These are phyloP conservation scores for Delphinapterus leucas DNA, from an alignment of 2,113 vertebrate species.

Conservation along the genomic window DNA sequence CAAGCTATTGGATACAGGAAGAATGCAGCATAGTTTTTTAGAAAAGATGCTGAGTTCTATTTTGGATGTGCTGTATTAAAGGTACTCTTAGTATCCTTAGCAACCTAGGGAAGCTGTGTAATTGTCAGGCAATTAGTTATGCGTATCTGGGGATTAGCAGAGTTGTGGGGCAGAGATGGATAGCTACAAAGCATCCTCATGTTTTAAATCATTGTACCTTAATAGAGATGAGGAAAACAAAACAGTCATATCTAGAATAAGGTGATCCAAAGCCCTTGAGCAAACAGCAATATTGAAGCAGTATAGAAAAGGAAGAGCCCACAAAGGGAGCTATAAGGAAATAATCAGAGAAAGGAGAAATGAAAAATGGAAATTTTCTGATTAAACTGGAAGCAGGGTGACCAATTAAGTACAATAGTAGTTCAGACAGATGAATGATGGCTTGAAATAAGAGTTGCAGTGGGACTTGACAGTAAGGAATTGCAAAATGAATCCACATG, in stretches of 20 bases:
- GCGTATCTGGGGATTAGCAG: background rate
- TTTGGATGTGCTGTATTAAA: background rate
- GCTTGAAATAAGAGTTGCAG: background rate
- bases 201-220: background rate
- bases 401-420: background rate
- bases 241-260: background rate
- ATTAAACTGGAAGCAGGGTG: background rate
- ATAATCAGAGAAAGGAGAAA: background rate
- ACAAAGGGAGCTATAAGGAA: background rate
- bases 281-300: background rate
- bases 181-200: background rate
- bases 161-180: background rate
- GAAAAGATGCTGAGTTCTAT: constrained; percentile 1
- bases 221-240: background rate
- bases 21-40: background rate
- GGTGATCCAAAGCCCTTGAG: background rate
- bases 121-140: background rate
- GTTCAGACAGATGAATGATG: background rate
- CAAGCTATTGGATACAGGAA: background rate
- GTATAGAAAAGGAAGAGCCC: background rate
- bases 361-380: background rate
- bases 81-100: background rate
- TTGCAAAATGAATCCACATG: background rate
- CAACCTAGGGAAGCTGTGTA: background rate
- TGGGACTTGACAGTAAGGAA: background rate